phyloP scores from a whole-genome alignment of 2,113 vertebrate genomes.

The Nothocercus nigrocapillus region DNA sequence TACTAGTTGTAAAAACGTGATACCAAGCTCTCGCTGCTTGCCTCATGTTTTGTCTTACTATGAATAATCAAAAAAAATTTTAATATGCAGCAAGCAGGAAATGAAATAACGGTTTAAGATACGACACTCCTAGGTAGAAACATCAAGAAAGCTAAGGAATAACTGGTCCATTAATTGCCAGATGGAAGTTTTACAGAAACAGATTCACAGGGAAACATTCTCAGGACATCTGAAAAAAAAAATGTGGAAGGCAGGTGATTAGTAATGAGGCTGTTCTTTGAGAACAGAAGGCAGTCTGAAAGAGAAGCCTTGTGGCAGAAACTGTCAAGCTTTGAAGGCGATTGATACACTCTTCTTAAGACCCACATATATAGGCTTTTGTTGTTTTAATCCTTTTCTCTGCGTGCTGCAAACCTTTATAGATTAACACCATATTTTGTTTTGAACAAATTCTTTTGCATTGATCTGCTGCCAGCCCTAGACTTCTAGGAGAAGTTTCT shows the following conservation, averaged over 20 bases:
- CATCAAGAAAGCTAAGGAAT: background rate
- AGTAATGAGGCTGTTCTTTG: background rate
- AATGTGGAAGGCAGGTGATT: background rate
- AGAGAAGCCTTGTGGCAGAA: background rate
- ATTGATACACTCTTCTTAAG: background rate
- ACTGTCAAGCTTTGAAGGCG: background rate
- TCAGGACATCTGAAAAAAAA: background rate
- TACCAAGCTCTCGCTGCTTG: background rate
- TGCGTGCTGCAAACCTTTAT: background rate
- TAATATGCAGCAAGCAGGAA: background rate
- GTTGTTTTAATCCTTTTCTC: background rate
- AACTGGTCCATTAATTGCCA: background rate
- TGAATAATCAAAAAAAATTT: background rate
- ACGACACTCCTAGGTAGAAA: background rate
- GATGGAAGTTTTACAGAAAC: background rate
- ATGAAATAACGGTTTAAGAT: background rate
- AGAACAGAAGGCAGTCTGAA: background rate
- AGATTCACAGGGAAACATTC: background rate
- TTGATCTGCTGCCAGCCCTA: rapidly evolving
- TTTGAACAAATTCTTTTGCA: background rate
- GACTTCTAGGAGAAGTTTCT: background rate
- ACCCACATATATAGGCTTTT: background rate
- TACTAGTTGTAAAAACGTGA: background rate
- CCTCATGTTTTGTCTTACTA: background rate
- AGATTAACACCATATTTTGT: background rate